Evolutionary conservation across 1,140 invertebrate genomes (phyloP).

Genomic region (Helicorthomorpha holstii): DNA sequence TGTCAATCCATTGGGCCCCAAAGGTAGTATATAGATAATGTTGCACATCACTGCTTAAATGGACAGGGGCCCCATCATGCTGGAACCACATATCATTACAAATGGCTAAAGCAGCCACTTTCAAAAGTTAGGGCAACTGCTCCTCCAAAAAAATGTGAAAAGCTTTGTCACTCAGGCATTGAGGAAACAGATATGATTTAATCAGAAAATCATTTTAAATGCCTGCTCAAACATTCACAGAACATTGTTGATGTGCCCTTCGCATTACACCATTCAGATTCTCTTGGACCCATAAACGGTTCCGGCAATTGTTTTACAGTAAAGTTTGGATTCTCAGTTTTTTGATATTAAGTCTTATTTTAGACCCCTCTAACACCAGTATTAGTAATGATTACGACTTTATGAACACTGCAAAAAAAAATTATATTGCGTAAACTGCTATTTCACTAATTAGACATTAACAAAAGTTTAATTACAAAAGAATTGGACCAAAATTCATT

Average conservation of each 20-base stretch:
- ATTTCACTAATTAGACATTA: neutral
- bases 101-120: conserved; percentile 15
- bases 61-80: neutral
- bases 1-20: too few relatives aligned
- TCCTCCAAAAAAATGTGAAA: conserved; percentile 20
- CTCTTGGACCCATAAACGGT: neutral
- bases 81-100: neutral
- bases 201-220: neutral
- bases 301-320: too few relatives aligned
- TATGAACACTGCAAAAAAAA: neutral
- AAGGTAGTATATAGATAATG: neutral
- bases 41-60: neutral
- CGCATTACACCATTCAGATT: neutral
- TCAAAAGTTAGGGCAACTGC: conserved; percentile 17
- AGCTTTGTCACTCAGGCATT: conserved; percentile 11
- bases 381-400: neutral
- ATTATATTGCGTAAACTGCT: neutral
- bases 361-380: too few relatives aligned
- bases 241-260: neutral
- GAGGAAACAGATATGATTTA: neutral
- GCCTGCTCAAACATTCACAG: neutral
- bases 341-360: too few relatives aligned
- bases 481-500: neutral
- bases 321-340: too few relatives aligned
- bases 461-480: neutral